Conservation (phyloP, 2,888 invertebrate genomes). For the Ephialtes manifestator region DNA sequence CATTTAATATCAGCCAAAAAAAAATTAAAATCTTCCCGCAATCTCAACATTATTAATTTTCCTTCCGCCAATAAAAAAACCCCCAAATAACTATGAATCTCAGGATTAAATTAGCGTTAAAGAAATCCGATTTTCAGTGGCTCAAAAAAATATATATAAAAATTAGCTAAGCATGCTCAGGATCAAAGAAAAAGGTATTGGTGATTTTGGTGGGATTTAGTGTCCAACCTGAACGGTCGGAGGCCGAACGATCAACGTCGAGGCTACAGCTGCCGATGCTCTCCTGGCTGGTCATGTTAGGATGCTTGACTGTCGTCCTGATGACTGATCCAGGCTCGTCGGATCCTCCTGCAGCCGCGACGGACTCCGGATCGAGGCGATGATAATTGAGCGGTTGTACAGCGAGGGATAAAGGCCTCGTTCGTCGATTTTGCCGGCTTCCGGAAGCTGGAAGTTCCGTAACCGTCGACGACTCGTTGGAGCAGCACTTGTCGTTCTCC, state of each 20-base stretch:
- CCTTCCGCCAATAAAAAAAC: too few species aligned
- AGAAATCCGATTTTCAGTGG: too few species aligned
- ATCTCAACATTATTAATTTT: too few species aligned
- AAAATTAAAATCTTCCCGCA: too few species aligned
- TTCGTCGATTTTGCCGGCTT: constrained; percentile 73
- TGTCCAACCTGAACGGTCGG: constrained; percentile 85
- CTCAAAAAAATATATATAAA: neutral
- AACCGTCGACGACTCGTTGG: constrained; percentile 77
- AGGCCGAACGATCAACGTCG: constrained; percentile 91
- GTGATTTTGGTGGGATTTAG: neutral
- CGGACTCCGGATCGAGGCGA: constrained; percentile 80
- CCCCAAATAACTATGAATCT: too few species aligned
- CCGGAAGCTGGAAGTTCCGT: constrained; percentile 68
- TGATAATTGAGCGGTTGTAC: constrained; percentile 84
- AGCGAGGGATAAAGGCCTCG: constrained; percentile 83
- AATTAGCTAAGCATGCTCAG: constrained; percentile 17
- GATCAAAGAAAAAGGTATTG: neutral
- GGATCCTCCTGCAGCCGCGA: constrained; percentile 40
- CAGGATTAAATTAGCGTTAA: too few species aligned
- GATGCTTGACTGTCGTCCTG: constrained; percentile 64
- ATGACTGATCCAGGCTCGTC: constrained; percentile 27
- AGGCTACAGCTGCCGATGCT: constrained; percentile 95
- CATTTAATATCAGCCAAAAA: too few species aligned
- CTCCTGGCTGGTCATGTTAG: constrained; percentile 87
- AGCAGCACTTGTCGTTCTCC: constrained; percentile 74